phyloP scores from a whole-genome alignment of 1,140 invertebrate species.

The Polypedilum vanderplanki region DNA sequence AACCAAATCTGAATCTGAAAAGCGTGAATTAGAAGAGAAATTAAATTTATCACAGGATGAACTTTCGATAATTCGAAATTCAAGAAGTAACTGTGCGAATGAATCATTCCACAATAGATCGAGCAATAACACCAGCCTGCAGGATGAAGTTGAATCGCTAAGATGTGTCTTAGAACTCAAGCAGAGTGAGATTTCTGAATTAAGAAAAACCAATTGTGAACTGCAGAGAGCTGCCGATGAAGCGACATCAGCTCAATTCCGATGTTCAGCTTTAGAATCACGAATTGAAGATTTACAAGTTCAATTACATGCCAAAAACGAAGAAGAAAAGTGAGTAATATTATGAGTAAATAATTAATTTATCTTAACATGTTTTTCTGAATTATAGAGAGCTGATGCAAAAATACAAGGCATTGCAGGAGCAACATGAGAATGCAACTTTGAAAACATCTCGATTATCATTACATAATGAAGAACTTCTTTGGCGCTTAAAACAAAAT shows the following conservation, averaged over 20 bases:
- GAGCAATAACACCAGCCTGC: slow-evolving; percentile 36
- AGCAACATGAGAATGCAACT: slow-evolving; percentile 60
- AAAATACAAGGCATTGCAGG: slow-evolving; percentile 63
- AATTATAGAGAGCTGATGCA: slow-evolving; percentile 46
- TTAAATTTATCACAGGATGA: slow-evolving; percentile 40
- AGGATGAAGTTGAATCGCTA: slow-evolving; percentile 64
- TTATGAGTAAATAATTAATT: slow-evolving; percentile 24
- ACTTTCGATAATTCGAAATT: slow-evolving; percentile 39
- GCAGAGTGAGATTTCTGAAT: slow-evolving; percentile 60
- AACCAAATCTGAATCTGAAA: slow-evolving; percentile 34
- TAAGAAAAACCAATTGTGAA: slow-evolving; percentile 58
- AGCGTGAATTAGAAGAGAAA: slow-evolving; percentile 39
- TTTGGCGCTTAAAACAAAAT: slow-evolving; percentile 74
- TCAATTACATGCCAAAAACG: slow-evolving; percentile 54
- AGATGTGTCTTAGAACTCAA: slow-evolving; percentile 67
- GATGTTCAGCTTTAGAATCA: slow-evolving; percentile 52
- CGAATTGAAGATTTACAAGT: slow-evolving; percentile 61
- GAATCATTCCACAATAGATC: slow-evolving; percentile 17
- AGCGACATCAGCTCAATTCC: slow-evolving; percentile 48
- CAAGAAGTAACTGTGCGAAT: slow-evolving; percentile 27
- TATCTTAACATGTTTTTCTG: slow-evolving; percentile 36
- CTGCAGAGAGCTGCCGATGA: slow-evolving; percentile 50
- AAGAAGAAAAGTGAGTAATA: slow-evolving; percentile 49
- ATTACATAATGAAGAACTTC: slow-evolving; percentile 77
- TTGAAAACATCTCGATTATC: slow-evolving; percentile 69